Conservation (phyloP, 2,113 vertebrate genomes). For the Sakesphorus luctuosus region DNA sequence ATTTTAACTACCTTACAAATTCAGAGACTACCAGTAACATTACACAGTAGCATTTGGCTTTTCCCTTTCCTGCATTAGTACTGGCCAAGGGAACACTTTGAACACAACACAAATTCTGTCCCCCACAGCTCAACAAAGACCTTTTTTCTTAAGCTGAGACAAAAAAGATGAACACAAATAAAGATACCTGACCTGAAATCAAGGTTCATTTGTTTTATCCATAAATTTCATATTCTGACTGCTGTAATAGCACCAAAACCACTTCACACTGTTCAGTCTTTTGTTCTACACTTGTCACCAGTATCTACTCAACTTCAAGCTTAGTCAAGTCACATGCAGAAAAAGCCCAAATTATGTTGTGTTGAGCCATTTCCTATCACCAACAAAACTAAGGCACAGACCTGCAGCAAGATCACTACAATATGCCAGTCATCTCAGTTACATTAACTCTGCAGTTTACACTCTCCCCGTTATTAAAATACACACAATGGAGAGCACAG, state of each 20-base stretch:
- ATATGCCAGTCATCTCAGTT: not conserved
- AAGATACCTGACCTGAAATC: not conserved
- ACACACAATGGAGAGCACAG: not conserved
- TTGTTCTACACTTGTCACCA: not conserved
- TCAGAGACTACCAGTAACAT: not conserved
- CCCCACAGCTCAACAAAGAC: not conserved
- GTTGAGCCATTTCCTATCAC: not conserved
- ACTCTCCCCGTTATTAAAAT: not conserved
- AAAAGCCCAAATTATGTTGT: not conserved
- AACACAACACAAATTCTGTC: not conserved
- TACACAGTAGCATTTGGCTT: not conserved
- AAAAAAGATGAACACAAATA: not conserved
- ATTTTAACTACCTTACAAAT: not conserved
- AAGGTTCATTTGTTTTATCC: not conserved
- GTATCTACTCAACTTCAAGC: not conserved
- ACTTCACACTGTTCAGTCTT: not conserved
- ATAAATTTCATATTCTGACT: not conserved
- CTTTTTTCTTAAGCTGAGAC: not conserved
- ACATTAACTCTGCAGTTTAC: not conserved
- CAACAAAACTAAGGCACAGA: not conserved
- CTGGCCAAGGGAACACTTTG: not conserved
- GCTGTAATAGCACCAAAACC: not conserved
- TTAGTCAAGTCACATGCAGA: not conserved
- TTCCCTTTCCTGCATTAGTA: not conserved
- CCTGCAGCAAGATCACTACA: not conserved